Evolutionary conservation across 2,888 invertebrate genomes (phyloP).

Genomic region (Dryobota labecula): DNA sequence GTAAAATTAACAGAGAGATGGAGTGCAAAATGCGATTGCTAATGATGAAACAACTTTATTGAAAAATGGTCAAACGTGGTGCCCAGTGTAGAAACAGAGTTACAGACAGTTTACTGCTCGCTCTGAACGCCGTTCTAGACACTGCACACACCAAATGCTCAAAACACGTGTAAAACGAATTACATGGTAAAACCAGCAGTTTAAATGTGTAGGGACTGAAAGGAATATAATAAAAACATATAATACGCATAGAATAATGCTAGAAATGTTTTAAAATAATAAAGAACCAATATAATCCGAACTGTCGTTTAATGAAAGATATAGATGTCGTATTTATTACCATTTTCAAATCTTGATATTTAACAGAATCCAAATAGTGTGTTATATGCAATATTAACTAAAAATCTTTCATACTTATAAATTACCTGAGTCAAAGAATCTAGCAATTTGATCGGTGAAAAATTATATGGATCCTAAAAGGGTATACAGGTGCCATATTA

Average conservation of each 20-base stretch:
- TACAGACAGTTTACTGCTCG: background rate
- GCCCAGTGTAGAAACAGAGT: background rate
- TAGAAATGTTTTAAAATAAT: conserved; percentile 41
- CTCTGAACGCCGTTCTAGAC: background rate
- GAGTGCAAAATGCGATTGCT: background rate
- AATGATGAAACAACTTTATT: background rate
- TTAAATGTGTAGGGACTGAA: conserved; percentile 42
- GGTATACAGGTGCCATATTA: conserved; percentile 34
- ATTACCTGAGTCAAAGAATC: background rate
- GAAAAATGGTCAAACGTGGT: background rate
- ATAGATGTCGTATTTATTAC: background rate
- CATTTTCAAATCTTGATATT: conserved; percentile 32
- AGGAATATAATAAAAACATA: conserved; percentile 26
- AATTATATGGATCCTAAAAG: conserved; percentile 12
- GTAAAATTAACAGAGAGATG: background rate
- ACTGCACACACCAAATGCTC: conserved; percentile 4
- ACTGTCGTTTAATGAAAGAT: conserved; percentile 18
- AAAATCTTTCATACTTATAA: background rate
- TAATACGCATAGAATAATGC: conserved; percentile 37
- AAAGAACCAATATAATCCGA: conserved; percentile 50
- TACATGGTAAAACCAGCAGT: conserved; percentile 13
- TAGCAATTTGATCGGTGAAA: background rate
- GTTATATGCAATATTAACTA: background rate
- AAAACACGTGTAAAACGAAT: background rate
- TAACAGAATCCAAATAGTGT: conserved; percentile 2